These are phyloP conservation scores for Monopterus albus DNA, from an alignment of 2,113 vertebrate species.

Conservation along the genomic window DNA sequence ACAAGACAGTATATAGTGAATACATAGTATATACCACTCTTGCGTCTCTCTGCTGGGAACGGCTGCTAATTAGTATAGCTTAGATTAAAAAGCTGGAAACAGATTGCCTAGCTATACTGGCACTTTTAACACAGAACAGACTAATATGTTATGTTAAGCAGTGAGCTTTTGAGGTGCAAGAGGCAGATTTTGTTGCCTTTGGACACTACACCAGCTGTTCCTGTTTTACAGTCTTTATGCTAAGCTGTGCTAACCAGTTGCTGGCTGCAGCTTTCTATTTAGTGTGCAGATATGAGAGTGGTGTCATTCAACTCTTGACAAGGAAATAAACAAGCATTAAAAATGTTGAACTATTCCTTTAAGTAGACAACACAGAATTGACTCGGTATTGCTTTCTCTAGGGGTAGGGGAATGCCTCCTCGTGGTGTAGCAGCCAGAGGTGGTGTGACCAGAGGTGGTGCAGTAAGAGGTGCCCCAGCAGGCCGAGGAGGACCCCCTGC, in stretches of 20 bases:
- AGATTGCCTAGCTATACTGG: no score
- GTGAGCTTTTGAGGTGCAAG: neutral
- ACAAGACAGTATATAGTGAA: no score
- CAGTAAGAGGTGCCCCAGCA: slow-evolving; percentile 86
- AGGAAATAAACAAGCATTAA: no score
- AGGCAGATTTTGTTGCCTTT: no score
- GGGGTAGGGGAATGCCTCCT: slow-evolving; percentile 92
- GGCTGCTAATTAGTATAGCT: no score
- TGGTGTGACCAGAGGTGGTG: slow-evolving; percentile 87
- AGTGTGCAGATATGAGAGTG: neutral
- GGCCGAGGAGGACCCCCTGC: slow-evolving; percentile 88
- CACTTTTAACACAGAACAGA: neutral
- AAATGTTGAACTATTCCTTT: neutral
- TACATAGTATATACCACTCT: no score
- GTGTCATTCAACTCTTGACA: no score
- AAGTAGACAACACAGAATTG: neutral
- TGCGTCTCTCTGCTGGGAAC: no score
- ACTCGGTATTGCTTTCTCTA: slow-evolving; percentile 42
- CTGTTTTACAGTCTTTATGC: neutral
- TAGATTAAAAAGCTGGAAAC: no score
- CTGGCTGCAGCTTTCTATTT: neutral
- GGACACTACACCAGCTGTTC: no score
- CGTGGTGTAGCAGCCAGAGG: slow-evolving; percentile 87
- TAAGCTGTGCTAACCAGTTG: neutral
- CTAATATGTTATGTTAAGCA: neutral